phyloP scores from a whole-genome alignment of 2,888 invertebrate species.

The Syrphus vitripennis region DNA sequence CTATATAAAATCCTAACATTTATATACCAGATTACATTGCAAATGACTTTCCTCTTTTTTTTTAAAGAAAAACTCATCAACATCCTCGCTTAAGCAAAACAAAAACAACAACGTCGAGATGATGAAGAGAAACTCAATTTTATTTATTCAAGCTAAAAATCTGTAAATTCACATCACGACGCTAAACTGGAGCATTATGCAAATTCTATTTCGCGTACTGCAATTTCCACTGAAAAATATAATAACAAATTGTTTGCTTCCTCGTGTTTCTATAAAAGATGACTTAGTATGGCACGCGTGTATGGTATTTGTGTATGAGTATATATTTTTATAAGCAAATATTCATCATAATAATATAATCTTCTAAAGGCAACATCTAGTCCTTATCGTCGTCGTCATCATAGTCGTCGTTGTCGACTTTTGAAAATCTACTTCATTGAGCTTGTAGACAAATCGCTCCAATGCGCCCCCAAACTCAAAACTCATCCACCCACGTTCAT shows the following conservation, averaged over 20 bases:
- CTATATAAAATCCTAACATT: not conserved
- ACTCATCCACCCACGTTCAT: not conserved
- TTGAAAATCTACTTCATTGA: slow-evolving; percentile 39
- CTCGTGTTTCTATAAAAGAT: slow-evolving; percentile 25
- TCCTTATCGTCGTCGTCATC: not conserved
- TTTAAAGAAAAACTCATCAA: slow-evolving; percentile 21
- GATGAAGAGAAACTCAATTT: slow-evolving; percentile 15
- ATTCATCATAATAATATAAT: slow-evolving; percentile 36
- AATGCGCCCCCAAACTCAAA: not conserved
- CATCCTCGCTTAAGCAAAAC: not conserved
- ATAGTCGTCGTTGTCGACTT: slow-evolving; percentile 6
- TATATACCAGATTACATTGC: slow-evolving; percentile 7
- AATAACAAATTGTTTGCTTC: slow-evolving; percentile 66
- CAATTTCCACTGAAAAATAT: slow-evolving; percentile 49
- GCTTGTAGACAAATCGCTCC: slow-evolving; percentile 1
- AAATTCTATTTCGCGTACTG: slow-evolving; percentile 65
- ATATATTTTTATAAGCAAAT: slow-evolving; percentile 2
- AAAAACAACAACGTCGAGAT: not conserved
- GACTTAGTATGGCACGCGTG: slow-evolving; percentile 13
- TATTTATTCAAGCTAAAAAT: slow-evolving; percentile 32
- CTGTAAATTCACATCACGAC: slow-evolving; percentile 34
- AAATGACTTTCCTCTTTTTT: slow-evolving; percentile 4
- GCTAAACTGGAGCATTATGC: slow-evolving; percentile 65
- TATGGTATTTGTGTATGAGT: not conserved
- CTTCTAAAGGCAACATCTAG: not conserved